Percentiles rank a stretch among this genome's conserved stretches.
Evolutionary conservation across 1,140 invertebrate genomes (phyloP).

Genomic region (Camponotus vicinus): DNA sequence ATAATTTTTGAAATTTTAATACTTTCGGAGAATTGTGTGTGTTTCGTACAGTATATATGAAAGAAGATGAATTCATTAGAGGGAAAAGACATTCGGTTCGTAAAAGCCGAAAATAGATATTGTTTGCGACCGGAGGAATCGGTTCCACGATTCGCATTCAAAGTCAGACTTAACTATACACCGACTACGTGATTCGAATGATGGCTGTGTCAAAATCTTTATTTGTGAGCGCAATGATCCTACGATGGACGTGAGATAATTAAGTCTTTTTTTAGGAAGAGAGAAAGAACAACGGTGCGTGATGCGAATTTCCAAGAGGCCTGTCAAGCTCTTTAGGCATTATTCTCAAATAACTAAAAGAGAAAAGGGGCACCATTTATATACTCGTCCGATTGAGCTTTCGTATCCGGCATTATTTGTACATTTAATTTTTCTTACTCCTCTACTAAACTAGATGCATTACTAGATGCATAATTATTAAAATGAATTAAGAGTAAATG

Average conservation of each 20-base stretch:
- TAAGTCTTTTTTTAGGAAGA: constrained; percentile 72
- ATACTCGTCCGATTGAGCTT: not conserved
- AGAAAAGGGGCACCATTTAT: not conserved
- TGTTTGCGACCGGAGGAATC: constrained; percentile 58
- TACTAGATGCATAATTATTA: not conserved
- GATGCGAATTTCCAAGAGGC: constrained; percentile 55
- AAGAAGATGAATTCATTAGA: constrained; percentile 29
- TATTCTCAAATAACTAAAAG: constrained; percentile 46
- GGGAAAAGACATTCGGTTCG: not conserved
- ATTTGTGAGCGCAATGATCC: constrained; percentile 72
- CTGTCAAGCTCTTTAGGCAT: constrained; percentile 23
- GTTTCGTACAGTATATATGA: not conserved
- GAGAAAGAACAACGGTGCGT: constrained; percentile 62
- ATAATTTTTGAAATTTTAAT: not conserved
- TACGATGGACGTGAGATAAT: constrained; percentile 77
- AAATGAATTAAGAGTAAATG: not conserved
- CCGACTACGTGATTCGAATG: constrained; percentile 70
- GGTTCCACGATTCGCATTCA: constrained; percentile 71
- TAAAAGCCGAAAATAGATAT: constrained; percentile 47
- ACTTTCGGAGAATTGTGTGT: constrained; percentile 5
- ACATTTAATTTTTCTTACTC: not conserved
- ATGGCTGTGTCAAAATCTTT: constrained; percentile 65
- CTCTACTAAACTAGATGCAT: not conserved
- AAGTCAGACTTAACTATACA: constrained; percentile 65
- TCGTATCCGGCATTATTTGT: not conserved